Percentiles rank a stretch among this genome's conserved stretches.
Conservation (phyloP, 2,113 vertebrate species). For the Canis aureus region DNA sequence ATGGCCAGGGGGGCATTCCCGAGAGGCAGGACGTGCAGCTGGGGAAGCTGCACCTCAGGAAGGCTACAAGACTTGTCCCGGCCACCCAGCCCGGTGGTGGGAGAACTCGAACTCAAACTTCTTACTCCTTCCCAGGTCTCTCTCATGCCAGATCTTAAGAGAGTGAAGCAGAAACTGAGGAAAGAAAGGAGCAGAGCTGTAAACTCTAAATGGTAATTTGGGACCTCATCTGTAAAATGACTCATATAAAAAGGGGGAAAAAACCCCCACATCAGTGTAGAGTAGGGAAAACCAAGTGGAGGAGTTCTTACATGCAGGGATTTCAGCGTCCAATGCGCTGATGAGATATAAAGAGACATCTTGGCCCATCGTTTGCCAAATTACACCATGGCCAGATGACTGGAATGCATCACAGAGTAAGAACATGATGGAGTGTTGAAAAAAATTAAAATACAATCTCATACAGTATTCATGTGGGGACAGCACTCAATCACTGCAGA, state of each 20-base stretch:
- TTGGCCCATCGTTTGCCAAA: not conserved
- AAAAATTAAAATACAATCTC: conserved; percentile 2
- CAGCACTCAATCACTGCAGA: not conserved
- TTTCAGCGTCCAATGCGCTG: not conserved
- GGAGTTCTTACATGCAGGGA: not conserved
- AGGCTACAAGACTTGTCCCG: not conserved
- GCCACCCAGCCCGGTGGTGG: not conserved
- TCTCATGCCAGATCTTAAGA: not conserved
- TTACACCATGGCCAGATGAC: conserved; percentile 56
- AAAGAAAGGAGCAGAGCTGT: not conserved
- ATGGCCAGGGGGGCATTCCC: not conserved
- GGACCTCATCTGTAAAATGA: not conserved
- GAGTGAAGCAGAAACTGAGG: not conserved
- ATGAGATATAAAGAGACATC: conserved; percentile 22
- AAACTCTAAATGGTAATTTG: not conserved
- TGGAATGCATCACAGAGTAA: conserved; percentile 1
- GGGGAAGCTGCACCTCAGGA: not conserved
- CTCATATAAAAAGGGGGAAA: not conserved
- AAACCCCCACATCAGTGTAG: not conserved
- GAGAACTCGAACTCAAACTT: not conserved
- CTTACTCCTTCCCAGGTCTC: not conserved
- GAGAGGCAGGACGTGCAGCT: not conserved
- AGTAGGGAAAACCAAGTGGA: not conserved
- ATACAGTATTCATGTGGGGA: not conserved
- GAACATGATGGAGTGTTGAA: conserved; percentile 26